phyloP scores from a whole-genome alignment of 2,888 invertebrate genomes.

The Cremastinae sp. region DNA sequence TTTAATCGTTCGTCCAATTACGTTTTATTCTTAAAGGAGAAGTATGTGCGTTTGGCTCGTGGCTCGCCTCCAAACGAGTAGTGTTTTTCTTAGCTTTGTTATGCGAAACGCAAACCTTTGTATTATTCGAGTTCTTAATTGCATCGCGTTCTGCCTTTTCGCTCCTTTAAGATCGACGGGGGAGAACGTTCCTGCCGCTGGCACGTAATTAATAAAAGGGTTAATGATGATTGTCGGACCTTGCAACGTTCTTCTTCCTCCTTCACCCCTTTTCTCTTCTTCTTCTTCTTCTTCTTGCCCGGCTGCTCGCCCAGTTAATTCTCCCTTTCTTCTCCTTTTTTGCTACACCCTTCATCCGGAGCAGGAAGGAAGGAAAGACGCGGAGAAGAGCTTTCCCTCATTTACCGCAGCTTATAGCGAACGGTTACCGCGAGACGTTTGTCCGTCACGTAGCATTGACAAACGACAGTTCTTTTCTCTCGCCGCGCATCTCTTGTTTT shows the following conservation, averaged over 20 bases:
- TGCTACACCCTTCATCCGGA: neutral
- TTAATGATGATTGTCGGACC: constrained; percentile 56
- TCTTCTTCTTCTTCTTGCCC: neutral
- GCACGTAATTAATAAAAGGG: constrained; percentile 56
- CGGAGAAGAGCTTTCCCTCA: constrained; percentile 25
- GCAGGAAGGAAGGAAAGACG: neutral
- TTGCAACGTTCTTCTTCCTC: constrained; percentile 4
- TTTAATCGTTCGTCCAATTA: neutral
- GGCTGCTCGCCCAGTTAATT: too few species aligned
- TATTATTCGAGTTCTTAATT: constrained; percentile 54
- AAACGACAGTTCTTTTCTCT: constrained; percentile 61
- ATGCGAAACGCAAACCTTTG: constrained; percentile 15
- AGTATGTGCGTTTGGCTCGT: neutral
- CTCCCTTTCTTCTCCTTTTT: constrained; percentile 7
- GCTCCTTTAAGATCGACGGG: neutral
- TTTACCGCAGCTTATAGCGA: constrained; percentile 28
- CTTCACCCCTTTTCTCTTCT: constrained; percentile 5
- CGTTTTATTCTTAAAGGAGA: neutral
- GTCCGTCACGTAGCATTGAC: constrained; percentile 64
- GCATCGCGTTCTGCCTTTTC: constrained; percentile 9
- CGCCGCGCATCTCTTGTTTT: constrained; percentile 49
- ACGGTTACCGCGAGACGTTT: constrained; percentile 34
- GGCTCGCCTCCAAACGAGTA: neutral
- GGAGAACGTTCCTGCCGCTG: constrained; percentile 1
- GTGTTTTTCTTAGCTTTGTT: neutral